phyloP scores from a whole-genome alignment of 2,113 vertebrate species.

The Struthidea cinerea region DNA sequence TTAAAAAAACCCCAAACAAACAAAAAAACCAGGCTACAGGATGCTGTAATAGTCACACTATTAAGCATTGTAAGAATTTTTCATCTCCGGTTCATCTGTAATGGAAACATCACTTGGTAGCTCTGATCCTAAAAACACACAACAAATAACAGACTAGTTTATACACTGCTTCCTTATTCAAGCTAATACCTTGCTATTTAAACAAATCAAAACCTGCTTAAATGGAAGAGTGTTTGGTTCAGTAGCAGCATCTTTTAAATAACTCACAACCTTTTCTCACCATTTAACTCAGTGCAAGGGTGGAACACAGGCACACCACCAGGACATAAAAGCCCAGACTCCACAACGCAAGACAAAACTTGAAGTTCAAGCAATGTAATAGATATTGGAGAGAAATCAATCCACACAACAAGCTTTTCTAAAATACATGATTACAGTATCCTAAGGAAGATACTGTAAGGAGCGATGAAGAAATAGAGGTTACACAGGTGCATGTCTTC shows the following conservation, averaged over 20 bases:
- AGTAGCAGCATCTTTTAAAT: background rate
- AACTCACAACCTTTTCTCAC: background rate
- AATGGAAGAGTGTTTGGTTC: background rate
- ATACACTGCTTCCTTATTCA: background rate
- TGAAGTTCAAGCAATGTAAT: background rate
- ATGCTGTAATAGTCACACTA: background rate
- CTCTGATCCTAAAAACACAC: background rate
- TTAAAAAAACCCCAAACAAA: background rate
- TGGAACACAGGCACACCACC: fast-evolving
- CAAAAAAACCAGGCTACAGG: background rate
- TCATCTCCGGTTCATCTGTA: background rate
- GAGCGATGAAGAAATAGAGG: background rate
- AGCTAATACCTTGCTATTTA: background rate
- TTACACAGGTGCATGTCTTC: background rate
- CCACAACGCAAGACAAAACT: background rate
- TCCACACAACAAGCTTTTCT: background rate
- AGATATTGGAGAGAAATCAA: background rate
- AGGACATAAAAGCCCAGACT: background rate
- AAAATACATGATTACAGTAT: background rate
- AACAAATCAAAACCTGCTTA: background rate
- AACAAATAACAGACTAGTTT: background rate
- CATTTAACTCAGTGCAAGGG: background rate
- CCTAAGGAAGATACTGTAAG: background rate
- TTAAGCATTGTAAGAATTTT: background rate
- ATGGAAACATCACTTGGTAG: background rate